Conservation (phyloP, 2,797 vertebrate genomes). For the Epinephelus awoara region DNA sequence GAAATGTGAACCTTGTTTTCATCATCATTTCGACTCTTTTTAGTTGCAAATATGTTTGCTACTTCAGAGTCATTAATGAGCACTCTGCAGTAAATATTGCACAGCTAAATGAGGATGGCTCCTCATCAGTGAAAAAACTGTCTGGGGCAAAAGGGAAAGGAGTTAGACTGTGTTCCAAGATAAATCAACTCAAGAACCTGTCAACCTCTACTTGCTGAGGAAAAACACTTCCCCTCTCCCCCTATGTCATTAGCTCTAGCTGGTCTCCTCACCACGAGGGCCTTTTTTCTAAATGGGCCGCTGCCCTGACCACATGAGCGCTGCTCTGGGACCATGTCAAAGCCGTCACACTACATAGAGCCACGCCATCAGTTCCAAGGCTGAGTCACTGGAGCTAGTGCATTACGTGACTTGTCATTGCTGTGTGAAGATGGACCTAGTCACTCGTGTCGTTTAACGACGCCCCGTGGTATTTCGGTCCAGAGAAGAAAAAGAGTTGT, state of each 20-base stretch:
- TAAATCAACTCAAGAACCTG: constrained; percentile 46
- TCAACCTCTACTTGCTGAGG: constrained; percentile 35
- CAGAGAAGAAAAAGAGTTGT: constrained; percentile 33
- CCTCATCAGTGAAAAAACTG: constrained; percentile 61
- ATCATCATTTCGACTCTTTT: constrained; percentile 47
- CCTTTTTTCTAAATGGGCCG: constrained; percentile 52
- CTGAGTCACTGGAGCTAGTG: constrained; percentile 55
- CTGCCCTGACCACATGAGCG: constrained; percentile 50
- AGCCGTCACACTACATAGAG: constrained; percentile 64
- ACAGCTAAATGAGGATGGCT: constrained; percentile 61
- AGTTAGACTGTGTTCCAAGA: constrained; percentile 45
- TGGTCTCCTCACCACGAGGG: constrained; percentile 3
- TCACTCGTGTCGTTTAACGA: constrained; percentile 57
- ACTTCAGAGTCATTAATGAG: constrained; percentile 62
- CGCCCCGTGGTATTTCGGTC: constrained; percentile 44
- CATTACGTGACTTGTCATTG: constrained; percentile 59
- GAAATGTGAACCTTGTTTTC: constrained; percentile 36
- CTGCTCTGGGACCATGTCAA: constrained; percentile 63
- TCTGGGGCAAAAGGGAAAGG: constrained; percentile 58
- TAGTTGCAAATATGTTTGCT: constrained; percentile 57
- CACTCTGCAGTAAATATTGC: constrained; percentile 63
- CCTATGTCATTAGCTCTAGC: constrained; percentile 53
- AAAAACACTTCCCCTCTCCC: constrained; percentile 42
- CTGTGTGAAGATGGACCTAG: constrained; percentile 44
- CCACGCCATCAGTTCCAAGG: constrained; percentile 50